Percentiles rank a stretch among this genome's conserved stretches.
Conservation (phyloP, 2,113 vertebrate genomes). For the Ammodytes dubius region DNA sequence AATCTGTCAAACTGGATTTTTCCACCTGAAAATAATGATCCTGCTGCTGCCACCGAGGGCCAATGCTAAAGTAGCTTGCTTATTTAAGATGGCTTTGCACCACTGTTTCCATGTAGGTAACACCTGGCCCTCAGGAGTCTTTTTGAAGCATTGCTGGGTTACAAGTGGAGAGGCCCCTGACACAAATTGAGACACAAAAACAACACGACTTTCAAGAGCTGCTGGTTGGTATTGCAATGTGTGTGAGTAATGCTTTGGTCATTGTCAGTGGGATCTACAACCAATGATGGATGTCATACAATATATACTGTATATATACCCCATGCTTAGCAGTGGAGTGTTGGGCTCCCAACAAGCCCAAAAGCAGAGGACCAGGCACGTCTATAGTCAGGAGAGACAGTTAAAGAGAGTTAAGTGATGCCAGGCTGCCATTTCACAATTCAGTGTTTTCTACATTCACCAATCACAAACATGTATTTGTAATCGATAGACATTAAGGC, state of each 20-base stretch:
- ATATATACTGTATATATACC: constrained; percentile 52
- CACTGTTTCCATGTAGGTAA: constrained; percentile 65
- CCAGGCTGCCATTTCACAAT: constrained; percentile 22
- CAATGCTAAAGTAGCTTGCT: constrained; percentile 87
- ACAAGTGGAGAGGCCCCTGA: constrained; percentile 77
- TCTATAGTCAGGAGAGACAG: constrained; percentile 58
- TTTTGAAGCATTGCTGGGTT: constrained; percentile 55
- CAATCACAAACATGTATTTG: not conserved
- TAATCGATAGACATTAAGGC: constrained; percentile 4
- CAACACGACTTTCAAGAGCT: constrained; percentile 76
- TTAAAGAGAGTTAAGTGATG: constrained; percentile 52
- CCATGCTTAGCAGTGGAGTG: constrained; percentile 56
- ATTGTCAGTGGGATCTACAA: constrained; percentile 67
- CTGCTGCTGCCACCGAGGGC: constrained; percentile 90
- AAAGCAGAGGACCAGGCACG: constrained; percentile 8
- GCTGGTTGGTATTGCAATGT: constrained; percentile 65
- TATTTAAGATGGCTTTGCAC: constrained; percentile 84
- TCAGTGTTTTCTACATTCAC: not conserved
- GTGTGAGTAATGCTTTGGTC: constrained; percentile 73
- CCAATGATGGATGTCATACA: constrained; percentile 75
- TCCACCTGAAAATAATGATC: constrained; percentile 99
- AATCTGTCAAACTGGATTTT: constrained; percentile 99
- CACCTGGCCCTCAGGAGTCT: constrained; percentile 76
- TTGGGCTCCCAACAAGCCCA: constrained; percentile 25
- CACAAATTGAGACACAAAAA: constrained; percentile 81